Base-by-base conservation (phyloP, 2,888 invertebrate species). In the Thysanoteuthis rhombus region DNA sequence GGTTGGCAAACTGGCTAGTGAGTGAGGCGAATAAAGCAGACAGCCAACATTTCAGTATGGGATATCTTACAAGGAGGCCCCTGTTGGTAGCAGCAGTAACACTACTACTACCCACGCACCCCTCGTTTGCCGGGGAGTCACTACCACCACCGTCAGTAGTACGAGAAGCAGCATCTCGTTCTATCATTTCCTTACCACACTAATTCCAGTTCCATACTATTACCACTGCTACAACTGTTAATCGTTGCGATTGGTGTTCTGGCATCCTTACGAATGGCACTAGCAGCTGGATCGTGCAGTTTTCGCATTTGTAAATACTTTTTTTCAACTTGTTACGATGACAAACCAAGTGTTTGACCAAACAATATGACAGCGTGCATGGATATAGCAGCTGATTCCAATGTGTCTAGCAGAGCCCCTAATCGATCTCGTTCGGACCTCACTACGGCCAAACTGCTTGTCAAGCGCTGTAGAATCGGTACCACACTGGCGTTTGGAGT, bases 381-480 rank as follows among this genome's bases (percentile, higher is more conserved):
- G 93, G 93, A 93, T 58, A 38, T 92, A 92, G 32, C 92, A 28
- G 92, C 92, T 28, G 45, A 92, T 45, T 36, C 92, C 40, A 92
- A 92, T 92, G 92, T 92, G 32, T 92, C 92, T 40, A 42, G 16
- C n/a, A 16, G 92, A 40, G 32, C 4, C 32, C 16, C 42, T 45
- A 92, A 75, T 75, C 92, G 45, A 45, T 92, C 92, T 16, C 92
- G n/a, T 36, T 38, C 52, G 47, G 93, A 93, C 52, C 52, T 52
- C 38, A 47, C 45, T 39, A 58, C 93, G 36, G 93, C 39, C 22
- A 93, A 58, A 39, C 75, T 95, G 25, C 93, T 94, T 52, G 93
- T 95, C 25, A 94, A 94, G 28, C 94, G 94, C n/a, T 94, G 94
- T 92, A 93, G 94, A 39, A 93, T 95, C 32, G 95, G 95, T 8